Evolutionary conservation across 64 coral and sea anemone genomes (phyloP).

Genomic region (Actinia tenebrosa): DNA sequence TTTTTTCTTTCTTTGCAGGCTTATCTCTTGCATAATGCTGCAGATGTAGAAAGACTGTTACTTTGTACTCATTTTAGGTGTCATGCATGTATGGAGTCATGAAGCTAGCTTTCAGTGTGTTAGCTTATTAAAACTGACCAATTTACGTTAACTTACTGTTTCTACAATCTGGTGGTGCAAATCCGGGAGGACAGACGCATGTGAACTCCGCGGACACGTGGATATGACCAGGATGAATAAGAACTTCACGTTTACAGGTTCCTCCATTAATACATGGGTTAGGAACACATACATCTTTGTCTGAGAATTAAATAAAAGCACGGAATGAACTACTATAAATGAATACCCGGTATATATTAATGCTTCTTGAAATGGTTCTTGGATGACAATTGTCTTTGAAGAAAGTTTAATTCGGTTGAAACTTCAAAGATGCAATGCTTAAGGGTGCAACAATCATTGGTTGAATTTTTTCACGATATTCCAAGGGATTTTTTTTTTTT

Average conservation of each 20-base stretch:
- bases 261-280: constrained; percentile 50
- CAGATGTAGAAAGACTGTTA: no score
- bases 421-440: no score
- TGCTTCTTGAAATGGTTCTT: no score
- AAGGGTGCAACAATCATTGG: no score
- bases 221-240: neutral
- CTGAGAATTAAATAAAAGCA: neutral
- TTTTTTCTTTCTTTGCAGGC: no score
- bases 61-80: neutral
- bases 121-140: neutral
- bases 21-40: no score
- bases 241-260: constrained; percentile 1
- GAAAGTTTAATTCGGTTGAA: no score
- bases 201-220: neutral
- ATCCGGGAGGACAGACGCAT: constrained; percentile 39
- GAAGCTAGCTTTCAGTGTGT: neutral
- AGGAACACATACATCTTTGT: constrained; percentile 24
- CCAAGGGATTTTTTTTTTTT: no score
- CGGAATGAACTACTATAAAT: no score
- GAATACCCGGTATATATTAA: no score
- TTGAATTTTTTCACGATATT: no score
- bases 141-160: constrained; percentile 41
- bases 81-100: neutral
- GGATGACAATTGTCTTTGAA: no score
- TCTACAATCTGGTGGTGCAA: constrained; percentile 34